phyloP scores from a whole-genome alignment of 2,113 vertebrate species.

The Planiliza haematocheilus region DNA sequence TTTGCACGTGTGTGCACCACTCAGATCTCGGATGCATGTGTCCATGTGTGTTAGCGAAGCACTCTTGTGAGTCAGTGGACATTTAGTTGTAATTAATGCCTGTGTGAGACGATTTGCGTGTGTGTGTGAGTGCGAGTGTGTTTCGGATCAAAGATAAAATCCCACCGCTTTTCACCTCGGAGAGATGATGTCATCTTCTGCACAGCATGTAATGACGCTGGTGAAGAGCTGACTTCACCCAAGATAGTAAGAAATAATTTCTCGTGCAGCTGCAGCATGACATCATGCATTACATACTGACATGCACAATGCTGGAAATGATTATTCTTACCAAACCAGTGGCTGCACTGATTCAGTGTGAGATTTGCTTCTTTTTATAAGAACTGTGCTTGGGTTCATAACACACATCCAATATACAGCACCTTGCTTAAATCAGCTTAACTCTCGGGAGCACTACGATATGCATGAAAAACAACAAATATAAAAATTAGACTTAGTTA shows the following conservation, averaged over 20 bases:
- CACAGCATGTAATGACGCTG: slow-evolving; percentile 34
- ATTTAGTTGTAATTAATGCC: not conserved
- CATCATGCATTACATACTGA: slow-evolving; percentile 32
- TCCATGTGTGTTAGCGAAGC: slow-evolving; percentile 12
- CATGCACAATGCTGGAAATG: not conserved
- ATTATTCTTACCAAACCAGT: not conserved
- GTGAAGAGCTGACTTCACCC: slow-evolving; percentile 63
- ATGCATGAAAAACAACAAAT: not conserved
- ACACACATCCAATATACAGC: not conserved
- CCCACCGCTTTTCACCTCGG: slow-evolving; percentile 48
- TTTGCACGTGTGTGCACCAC: not conserved
- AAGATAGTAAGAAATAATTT: slow-evolving; percentile 28
- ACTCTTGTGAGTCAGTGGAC: not conserved
- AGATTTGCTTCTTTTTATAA: not conserved
- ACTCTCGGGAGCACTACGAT: not conserved
- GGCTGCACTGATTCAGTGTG: not conserved
- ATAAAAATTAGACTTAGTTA: not conserved
- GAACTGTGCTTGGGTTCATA: not conserved
- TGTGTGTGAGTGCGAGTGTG: slow-evolving; percentile 24
- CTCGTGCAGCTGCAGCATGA: slow-evolving; percentile 59
- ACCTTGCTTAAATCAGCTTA: not conserved
- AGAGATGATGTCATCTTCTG: slow-evolving; percentile 74
- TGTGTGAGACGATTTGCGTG: not conserved
- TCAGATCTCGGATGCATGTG: not conserved
- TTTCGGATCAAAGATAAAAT: slow-evolving; percentile 66